Evolutionary conservation across 1,140 invertebrate genomes (phyloP), one percentile per base, ranked within the genome.

Genomic region (Olivierus martensii): DNA sequence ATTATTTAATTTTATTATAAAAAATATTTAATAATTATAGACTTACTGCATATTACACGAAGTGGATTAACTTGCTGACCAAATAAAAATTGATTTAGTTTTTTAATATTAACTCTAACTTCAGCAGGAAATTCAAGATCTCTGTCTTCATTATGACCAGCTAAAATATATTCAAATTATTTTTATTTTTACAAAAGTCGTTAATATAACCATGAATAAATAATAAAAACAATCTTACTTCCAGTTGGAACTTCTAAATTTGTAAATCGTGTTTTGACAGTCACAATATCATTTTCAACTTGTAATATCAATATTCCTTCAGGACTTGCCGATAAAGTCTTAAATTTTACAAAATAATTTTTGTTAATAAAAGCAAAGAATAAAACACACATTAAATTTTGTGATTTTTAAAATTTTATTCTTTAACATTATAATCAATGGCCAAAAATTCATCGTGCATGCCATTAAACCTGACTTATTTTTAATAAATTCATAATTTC

Each of bases 251-350:
- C 49, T 22, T 62, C 43, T 1, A 74, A 64, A 59, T 79, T 76
- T 61, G 77, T 77, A 62, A 88, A 90, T 61, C 84, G 77, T 1
- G 83, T 83, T 12, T 82, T 79, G 15, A 90, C 78, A 12, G 77
- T 80, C 1, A 82, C 84, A 65, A 78, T 76, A 58, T 83, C 80
- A 3, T 82, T 83, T 61, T 81, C 79, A 9, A 87, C 79, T 57
- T 80, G 78, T 2, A 90, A 66, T 46, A 76, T 77, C 15, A 90
- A 68, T 55, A 79, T 73, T 10, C 86, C 87, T 50, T 70, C 68
- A 35, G 76, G 74, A 51, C 79, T 82, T 0, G 82, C 85, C 57
- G 75, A 74, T 4, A 92, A 69, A 15, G 75, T 73, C 69, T 70
- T 49, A 10, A 62, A 55, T 28, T 28, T 28, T 28, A 9, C n/a